Evolutionary conservation across 2,797 vertebrate species (phyloP), one percentile per base, ranked within the genome.

Genomic region (Schizothorax lantsangensis): DNA sequence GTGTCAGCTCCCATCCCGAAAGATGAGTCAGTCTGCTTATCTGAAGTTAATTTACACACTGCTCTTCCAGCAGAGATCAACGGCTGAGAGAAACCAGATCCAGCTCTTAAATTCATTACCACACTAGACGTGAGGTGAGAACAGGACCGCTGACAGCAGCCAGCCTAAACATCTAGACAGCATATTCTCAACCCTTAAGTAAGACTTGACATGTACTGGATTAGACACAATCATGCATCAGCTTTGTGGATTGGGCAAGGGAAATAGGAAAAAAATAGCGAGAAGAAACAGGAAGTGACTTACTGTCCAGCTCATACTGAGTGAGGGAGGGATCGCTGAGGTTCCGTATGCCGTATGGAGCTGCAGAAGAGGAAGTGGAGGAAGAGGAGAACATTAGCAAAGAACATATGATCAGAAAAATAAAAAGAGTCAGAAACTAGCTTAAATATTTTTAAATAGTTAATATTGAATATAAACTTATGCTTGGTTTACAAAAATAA

Each of bases 261-360:
- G 23, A 72, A 12, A 21, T 33, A 38, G 66, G n/a, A 7, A 47
- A 59, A 59, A 40, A 57, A 72, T 33, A 5, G 23, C 2, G 14
- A 77, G 79, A 10, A 90, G 52, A 57, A 49, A 57, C 71, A 85
- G 68, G 0, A 21, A 81, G 40, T 33, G 23, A 79, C 90, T 81
- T 89, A 91, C 96, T 96, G 94, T 96, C 94, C 91, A 97, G 92
- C 89, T 97, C 95, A 40, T 97, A 96, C 89, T 96, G 96, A 9
- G 94, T 96, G 93, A 97, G 94, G 84, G 95, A 91, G 49, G 95
- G 94, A 75, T 95, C 95, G 77, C 94, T 97, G 93, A 97, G 95
- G 93, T 97, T 97, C 91, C 94, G 92, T 86, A 95, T 84, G 83
- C 95, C 90, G 88, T 97, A 97, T 64, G 89, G 87, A 5, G 96